Evolutionary conservation across 2,113 vertebrate species (phyloP).

Genomic region (Chaetura pelagica): DNA sequence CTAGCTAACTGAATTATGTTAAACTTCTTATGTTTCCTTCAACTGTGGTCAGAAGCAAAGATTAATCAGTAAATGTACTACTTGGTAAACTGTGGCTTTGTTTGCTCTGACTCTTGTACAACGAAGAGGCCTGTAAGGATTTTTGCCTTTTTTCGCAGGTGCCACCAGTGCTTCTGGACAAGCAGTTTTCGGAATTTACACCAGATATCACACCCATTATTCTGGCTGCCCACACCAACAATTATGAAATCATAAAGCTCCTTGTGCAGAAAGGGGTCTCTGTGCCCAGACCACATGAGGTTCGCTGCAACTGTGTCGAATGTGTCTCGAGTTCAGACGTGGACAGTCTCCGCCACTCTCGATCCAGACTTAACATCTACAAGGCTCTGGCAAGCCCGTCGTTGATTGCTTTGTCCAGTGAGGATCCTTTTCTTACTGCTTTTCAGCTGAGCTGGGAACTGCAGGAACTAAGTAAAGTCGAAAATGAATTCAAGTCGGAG

Average conservation of each 20-base stretch:
- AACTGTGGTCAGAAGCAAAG: background rate
- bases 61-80: background rate
- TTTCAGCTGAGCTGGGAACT: conserved; percentile 98
- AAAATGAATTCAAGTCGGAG: conserved; percentile 97
- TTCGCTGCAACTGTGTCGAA: conserved; percentile 93
- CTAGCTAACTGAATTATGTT: background rate
- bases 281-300: conserved; percentile 91
- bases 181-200: conserved; percentile 96
- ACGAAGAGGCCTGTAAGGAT: background rate
- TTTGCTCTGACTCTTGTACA: background rate
- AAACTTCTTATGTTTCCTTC: background rate
- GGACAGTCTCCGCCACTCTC: conserved; percentile 93
- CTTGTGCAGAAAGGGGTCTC: conserved; percentile 95
- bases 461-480: conserved; percentile 93
- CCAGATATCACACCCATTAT: conserved; percentile 98
- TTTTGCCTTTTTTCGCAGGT: conserved; percentile 78
- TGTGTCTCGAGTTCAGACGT: conserved; percentile 92
- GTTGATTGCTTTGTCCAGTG: conserved; percentile 92
- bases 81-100: background rate
- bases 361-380: conserved; percentile 96
- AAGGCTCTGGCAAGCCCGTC: conserved; percentile 93
- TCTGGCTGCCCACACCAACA: conserved; percentile 97
- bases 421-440: conserved; percentile 96
- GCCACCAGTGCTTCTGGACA: conserved; percentile 91
- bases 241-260: conserved; percentile 96